Conservation (phyloP, 2,797 vertebrate genomes). For the Bovichtus variegatus region DNA sequence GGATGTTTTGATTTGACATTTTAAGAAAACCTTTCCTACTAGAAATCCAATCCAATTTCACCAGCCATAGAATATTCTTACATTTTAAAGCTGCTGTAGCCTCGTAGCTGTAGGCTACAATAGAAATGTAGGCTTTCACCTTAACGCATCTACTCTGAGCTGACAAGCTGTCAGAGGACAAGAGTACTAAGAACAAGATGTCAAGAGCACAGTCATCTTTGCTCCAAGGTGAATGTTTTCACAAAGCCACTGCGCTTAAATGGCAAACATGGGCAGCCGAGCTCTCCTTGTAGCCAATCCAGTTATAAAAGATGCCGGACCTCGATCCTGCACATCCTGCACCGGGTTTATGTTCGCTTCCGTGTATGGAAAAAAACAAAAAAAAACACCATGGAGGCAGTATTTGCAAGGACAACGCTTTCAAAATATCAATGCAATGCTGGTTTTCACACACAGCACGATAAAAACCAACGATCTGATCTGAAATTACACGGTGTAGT, state of each 20-base stretch:
- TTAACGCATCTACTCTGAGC: slow-evolving; percentile 1
- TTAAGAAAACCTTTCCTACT: not conserved
- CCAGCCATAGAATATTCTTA: not conserved
- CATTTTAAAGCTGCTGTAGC: not conserved
- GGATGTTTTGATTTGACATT: not conserved
- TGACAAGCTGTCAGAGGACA: slow-evolving; percentile 52
- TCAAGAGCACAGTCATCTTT: slow-evolving; percentile 60
- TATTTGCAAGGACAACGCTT: slow-evolving; percentile 68
- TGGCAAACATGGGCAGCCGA: slow-evolving; percentile 28
- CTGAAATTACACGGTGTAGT: slow-evolving; percentile 14
- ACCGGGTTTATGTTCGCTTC: slow-evolving; percentile 38
- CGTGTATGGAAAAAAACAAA: slow-evolving; percentile 21
- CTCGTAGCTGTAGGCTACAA: not conserved
- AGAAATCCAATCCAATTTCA: not conserved
- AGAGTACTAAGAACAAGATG: slow-evolving; percentile 23
- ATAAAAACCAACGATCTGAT: not conserved
- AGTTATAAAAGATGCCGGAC: slow-evolving; percentile 56
- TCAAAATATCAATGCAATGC: slow-evolving; percentile 26
- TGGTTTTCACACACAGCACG: slow-evolving; percentile 11
- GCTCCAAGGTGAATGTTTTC: slow-evolving; percentile 73
- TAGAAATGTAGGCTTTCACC: not conserved
- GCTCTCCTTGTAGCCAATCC: slow-evolving; percentile 26
- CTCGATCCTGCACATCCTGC: slow-evolving; percentile 55
- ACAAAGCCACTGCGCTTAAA: slow-evolving; percentile 42
- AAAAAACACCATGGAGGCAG: not conserved